These are phyloP conservation scores for Cataglyphis livida DNA, from an alignment of 2,888 invertebrate species.

Conservation along the genomic window DNA sequence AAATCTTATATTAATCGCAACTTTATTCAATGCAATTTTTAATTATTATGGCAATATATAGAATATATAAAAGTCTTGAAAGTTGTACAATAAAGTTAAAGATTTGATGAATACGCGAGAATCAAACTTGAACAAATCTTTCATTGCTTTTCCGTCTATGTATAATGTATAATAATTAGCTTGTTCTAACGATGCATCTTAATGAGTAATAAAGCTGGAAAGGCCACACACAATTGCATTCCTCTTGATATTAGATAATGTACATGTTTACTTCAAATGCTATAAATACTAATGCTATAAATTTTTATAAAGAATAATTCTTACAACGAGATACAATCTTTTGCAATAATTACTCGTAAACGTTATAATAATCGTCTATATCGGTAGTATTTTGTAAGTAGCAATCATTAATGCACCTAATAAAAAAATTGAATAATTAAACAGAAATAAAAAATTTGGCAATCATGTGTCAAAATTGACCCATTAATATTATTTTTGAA, in stretches of 20 bases:
- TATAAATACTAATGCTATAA: slow-evolving; percentile 8
- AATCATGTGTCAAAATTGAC: neutral
- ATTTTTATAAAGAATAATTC: slow-evolving; percentile 26
- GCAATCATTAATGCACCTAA: neutral
- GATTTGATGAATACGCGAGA: neutral
- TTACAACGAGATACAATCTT: neutral
- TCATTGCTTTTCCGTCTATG: neutral
- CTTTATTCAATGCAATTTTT: neutral
- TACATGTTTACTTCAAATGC: slow-evolving; percentile 26
- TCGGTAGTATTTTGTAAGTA: neutral
- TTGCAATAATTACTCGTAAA: neutral
- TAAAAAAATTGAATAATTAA: neutral
- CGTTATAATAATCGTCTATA: neutral
- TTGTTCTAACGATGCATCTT: neutral
- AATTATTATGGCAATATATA: neutral
- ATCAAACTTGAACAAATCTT: neutral
- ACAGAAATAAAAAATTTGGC: neutral
- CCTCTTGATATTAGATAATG: slow-evolving; percentile 28
- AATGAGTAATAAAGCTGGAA: neutral
- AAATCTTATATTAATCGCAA: neutral
- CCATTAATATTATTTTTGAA: slow-evolving; percentile 14
- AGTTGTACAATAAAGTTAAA: neutral
- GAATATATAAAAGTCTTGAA: neutral
- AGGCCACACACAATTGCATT: neutral
- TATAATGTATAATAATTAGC: neutral